A percentile compares a stretch with the other conserved stretches of the same genome.
These are phyloP conservation scores for Spisula subtruncata DNA, from an alignment of 2,888 invertebrate species.

Conservation along the genomic window DNA sequence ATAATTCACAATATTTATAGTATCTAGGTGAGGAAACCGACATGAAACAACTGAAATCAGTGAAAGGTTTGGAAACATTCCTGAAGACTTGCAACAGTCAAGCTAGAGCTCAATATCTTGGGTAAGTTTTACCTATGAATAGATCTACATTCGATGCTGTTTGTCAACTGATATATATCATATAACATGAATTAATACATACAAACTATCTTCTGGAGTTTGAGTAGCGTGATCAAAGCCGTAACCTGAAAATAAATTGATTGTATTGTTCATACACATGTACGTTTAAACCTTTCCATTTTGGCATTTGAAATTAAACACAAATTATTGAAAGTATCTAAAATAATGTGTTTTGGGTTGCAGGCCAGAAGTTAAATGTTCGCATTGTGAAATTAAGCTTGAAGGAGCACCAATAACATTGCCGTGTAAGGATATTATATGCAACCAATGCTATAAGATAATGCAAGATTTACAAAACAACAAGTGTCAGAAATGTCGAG, in stretches of 20 bases:
- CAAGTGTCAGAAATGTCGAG: slow-evolving; percentile 76
- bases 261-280: background rate
- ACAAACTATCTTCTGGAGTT: background rate
- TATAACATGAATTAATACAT: background rate
- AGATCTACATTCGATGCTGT: too few species aligned
- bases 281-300: too few species aligned
- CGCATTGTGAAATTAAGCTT: slow-evolving; percentile 75
- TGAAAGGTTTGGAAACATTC: slow-evolving; percentile 79
- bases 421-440: slow-evolving; percentile 82
- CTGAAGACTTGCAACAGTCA: slow-evolving; percentile 77
- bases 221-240: background rate
- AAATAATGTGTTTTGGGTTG: background rate
- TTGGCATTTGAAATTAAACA: too few species aligned
- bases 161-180: too few species aligned
- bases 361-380: slow-evolving; percentile 66
- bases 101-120: slow-evolving; percentile 65
- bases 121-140: slow-evolving; percentile 38
- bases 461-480: slow-evolving; percentile 54
- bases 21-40: slow-evolving; percentile 76
- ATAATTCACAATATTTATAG: slow-evolving; percentile 64
- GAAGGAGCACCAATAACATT: slow-evolving; percentile 78
- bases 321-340: too few species aligned
- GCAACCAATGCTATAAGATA: slow-evolving; percentile 77
- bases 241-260: background rate
- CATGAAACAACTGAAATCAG: slow-evolving; percentile 74